Percentiles rank a stretch among this genome's conserved stretches.
These are phyloP conservation scores for Euphydryas editha DNA, from an alignment of 2,888 invertebrate species.

Conservation along the genomic window DNA sequence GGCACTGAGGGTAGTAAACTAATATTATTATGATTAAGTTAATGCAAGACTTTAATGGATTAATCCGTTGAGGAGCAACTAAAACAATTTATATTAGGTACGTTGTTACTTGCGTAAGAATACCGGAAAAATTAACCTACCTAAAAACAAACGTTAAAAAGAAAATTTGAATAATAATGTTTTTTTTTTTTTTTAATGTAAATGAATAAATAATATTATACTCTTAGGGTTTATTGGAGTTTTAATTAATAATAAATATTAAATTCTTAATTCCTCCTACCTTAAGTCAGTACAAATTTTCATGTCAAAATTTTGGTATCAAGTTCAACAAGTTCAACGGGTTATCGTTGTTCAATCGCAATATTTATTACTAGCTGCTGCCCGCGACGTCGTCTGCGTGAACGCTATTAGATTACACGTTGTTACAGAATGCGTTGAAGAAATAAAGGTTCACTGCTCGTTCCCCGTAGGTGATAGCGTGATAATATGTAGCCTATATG, in stretches of 20 bases:
- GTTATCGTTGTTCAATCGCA: background rate
- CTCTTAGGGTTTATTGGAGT: background rate
- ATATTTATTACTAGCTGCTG: constrained; percentile 3
- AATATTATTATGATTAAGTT: background rate
- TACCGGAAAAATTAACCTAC: background rate
- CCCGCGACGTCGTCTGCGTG: too few species aligned
- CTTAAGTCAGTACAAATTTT: background rate
- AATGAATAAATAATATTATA: too few species aligned
- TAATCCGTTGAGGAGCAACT: background rate
- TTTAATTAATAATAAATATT: background rate
- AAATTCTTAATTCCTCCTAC: background rate
- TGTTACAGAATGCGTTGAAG: too few species aligned
- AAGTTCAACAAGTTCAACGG: background rate
- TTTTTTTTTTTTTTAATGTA: too few species aligned
- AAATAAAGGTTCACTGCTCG: too few species aligned
- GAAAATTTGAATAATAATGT: too few species aligned
- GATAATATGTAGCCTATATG: too few species aligned
- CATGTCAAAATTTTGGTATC: background rate
- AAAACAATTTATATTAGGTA: background rate
- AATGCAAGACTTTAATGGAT: background rate
- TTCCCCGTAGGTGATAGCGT: too few species aligned
- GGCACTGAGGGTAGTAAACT: background rate
- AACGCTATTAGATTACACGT: too few species aligned
- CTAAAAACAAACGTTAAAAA: too few species aligned
- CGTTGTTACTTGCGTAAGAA: background rate